Evolutionary conservation across 2,888 invertebrate genomes (phyloP).

Genomic region (Iselma pallidipennis): DNA sequence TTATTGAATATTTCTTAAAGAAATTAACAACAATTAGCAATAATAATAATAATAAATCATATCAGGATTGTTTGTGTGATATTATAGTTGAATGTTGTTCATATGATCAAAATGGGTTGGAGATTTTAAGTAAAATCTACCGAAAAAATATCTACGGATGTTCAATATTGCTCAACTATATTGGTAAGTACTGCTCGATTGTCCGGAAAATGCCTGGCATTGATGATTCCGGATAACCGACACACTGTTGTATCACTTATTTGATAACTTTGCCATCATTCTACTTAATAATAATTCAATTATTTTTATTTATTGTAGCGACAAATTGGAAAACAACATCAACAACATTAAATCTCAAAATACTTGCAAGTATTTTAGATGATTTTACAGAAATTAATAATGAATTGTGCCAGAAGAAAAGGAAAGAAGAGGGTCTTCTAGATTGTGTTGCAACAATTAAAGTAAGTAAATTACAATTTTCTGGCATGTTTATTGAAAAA

Average conservation of each 20-base stretch:
- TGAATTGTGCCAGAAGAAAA: conserved; percentile 54
- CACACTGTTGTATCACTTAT: background rate
- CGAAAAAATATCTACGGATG: conserved; percentile 68
- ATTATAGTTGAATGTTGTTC: conserved; percentile 65
- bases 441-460: conserved; percentile 43
- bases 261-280: no score
- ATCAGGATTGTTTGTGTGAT: conserved; percentile 63
- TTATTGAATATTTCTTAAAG: conserved; percentile 70
- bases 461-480: conserved; percentile 45
- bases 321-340: conserved; percentile 53
- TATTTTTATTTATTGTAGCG: conserved; percentile 43
- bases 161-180: conserved; percentile 65
- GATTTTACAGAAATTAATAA: conserved; percentile 48
- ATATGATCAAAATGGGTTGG: conserved; percentile 66
- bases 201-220: background rate
- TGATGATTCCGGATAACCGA: background rate
- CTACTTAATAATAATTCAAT: no score
- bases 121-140: conserved; percentile 71
- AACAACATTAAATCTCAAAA: conserved; percentile 51
- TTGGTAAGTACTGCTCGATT: conserved; percentile 54
- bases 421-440: conserved; percentile 51
- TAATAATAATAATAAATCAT: conserved; percentile 56
- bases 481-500: no score
- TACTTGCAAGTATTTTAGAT: conserved; percentile 57
- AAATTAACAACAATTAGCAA: conserved; percentile 58